Evolutionary conservation across 2,113 vertebrate genomes (phyloP), one percentile per base, ranked within the genome.

Genomic region (Calcarius ornatus): DNA sequence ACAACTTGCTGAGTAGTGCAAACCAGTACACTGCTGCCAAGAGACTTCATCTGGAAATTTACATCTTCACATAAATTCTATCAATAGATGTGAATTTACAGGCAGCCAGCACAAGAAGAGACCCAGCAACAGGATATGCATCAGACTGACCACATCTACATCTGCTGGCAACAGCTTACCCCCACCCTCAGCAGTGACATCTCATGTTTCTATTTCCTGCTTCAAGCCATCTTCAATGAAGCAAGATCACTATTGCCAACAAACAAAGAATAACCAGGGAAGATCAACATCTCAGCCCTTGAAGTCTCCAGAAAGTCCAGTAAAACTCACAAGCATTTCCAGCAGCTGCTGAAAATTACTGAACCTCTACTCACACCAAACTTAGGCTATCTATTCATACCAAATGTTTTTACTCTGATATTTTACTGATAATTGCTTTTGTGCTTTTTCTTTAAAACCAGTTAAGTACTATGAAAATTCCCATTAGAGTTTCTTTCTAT

Each of bases 141-240:
- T 28, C 71, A 93, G 85, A 94, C 86, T 86, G 82, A 83, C 88
- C 94, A 82, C 3, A 70, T 83, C 76, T 88, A n/a, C 35, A 88
- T 80, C 68, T 86, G 94, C 82, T 63, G 64, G 59, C 82, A 95
- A 30, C 69, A 94, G 69, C 35, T 40, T 11, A 81, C 7, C 8
- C 9, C n/a, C 33, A 64, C 23, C 51, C 59, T 59, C 38, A 83
- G 9, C 50, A 76, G 45, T 8, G 53, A 80, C 45, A 87, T 64
- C 25, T 75, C 73, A 30, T 69, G 70, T 90, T 92, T 66, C 82
- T 9, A 3, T 35, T 80, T 63, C 48, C 27, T 33, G 30, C 33
- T 50, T 63, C 72, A 35, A 86, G n/a, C 43, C 43, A 40, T 9
- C 70, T 30, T 53, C 64, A 57, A 4, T 23, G 51, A 94, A 75